Percentiles rank a stretch among this genome's conserved stretches.
phyloP scores from a whole-genome alignment of 2,797 vertebrate species.

The Phylloscopus collybita region DNA sequence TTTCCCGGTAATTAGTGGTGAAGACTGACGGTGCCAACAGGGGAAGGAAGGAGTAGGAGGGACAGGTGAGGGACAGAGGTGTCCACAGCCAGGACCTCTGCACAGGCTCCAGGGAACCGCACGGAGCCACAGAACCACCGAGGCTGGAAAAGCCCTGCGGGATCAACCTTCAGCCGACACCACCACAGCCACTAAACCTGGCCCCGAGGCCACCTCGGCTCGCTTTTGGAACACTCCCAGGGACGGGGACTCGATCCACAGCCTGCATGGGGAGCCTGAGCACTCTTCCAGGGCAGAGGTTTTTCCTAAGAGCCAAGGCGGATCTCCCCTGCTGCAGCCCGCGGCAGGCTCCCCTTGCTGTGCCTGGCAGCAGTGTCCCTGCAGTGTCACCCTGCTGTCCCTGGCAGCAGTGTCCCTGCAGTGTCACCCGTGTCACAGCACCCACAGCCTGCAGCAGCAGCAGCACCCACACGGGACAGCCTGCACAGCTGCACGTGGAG shows the following conservation, averaged over 20 bases:
- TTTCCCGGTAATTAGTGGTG: not conserved
- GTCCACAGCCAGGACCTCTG: not conserved
- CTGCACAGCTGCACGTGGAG: not conserved
- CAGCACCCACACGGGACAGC: not conserved
- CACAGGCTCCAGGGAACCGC: not conserved
- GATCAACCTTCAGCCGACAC: too few species aligned
- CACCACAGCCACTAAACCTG: not conserved
- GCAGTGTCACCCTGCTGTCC: not conserved
- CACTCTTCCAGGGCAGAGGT: not conserved
- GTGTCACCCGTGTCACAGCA: not conserved
- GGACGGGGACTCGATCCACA: not conserved
- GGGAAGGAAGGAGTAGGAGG: not conserved
- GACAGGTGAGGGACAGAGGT: not conserved
- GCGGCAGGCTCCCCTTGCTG: not conserved
- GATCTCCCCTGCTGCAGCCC: not conserved
- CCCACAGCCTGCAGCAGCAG: not conserved
- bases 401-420: not conserved
- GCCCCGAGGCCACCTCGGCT: not conserved
- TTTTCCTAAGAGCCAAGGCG: not conserved
- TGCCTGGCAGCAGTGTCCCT: not conserved
- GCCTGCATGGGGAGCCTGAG: not conserved
- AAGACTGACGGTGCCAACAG: not conserved
- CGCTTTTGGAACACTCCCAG: accelerated
- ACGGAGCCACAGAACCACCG: not conserved
- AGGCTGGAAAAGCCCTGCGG: not conserved